Conservation (phyloP, 2,113 vertebrate genomes). For the Centropus bengalensis region DNA sequence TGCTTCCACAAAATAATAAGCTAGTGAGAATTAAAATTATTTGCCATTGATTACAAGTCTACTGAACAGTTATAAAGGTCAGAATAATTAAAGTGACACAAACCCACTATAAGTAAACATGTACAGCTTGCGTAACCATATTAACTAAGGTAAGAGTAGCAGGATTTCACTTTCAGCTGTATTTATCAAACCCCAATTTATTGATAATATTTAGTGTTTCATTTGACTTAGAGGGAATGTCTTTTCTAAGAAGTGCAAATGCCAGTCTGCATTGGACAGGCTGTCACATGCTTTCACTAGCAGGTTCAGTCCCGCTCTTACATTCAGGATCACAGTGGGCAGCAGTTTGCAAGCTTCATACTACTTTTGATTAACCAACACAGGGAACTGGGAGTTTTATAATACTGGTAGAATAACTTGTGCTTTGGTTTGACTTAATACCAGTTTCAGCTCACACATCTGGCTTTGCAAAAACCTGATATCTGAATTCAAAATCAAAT, state of each 20-base stretch:
- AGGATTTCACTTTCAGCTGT: background rate
- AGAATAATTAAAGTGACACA: background rate
- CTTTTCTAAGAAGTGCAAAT: background rate
- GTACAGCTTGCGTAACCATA: background rate
- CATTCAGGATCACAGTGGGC: background rate
- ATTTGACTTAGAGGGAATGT: background rate
- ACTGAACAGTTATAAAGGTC: background rate
- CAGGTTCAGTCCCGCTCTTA: slow-evolving; percentile 13
- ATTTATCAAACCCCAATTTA: background rate
- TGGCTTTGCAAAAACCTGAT: background rate
- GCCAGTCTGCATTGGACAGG: background rate
- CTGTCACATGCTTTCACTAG: background rate
- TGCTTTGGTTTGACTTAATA: background rate
- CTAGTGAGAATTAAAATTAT: background rate
- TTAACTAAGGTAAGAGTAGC: background rate
- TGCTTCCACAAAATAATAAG: background rate
- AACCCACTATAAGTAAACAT: background rate
- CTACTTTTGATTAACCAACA: background rate
- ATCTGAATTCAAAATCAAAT: background rate
- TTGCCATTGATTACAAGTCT: background rate
- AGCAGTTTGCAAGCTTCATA: background rate
- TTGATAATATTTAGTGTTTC: background rate
- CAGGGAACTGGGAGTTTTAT: background rate
- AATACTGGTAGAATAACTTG: background rate
- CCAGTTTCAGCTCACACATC: slow-evolving; percentile 3